phyloP scores from a whole-genome alignment of 2,888 invertebrate species.

The Pterostichus madidus region DNA sequence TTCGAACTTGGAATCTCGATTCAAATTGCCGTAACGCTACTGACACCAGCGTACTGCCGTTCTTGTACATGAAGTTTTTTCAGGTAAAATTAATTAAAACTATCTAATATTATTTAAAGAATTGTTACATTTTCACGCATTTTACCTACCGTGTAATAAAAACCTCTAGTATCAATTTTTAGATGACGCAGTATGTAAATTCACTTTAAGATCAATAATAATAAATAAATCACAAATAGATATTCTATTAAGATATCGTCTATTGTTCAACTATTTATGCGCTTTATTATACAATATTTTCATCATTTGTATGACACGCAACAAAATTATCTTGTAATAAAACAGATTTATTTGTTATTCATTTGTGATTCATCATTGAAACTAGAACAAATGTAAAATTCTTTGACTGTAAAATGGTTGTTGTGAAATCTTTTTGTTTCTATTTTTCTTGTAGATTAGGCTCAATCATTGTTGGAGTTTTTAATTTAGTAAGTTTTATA shows the following conservation, averaged over 20 bases:
- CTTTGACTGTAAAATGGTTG: conserved; percentile 55
- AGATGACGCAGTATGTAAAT: conserved; percentile 6
- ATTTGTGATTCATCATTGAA: conserved; percentile 3
- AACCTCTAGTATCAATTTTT: neutral
- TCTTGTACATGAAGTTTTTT: too few relatives aligned
- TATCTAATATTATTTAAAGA: too few relatives aligned
- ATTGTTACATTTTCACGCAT: too few relatives aligned
- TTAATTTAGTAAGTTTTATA: conserved; percentile 65
- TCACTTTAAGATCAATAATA: conserved; percentile 35
- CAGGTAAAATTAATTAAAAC: too few relatives aligned
- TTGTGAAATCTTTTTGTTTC: conserved; percentile 67
- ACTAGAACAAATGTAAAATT: neutral
- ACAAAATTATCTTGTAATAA: conserved; percentile 8
- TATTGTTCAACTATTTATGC: conserved; percentile 55
- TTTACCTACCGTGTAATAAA: neutral
- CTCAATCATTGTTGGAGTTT: conserved; percentile 63
- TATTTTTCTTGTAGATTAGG: conserved; percentile 67
- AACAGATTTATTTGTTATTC: conserved; percentile 8
- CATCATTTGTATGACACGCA: conserved; percentile 42
- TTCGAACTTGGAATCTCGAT: too few relatives aligned
- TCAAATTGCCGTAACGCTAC: too few relatives aligned
- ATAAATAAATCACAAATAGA: conserved; percentile 61
- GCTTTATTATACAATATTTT: conserved; percentile 31
- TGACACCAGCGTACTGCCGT: too few relatives aligned
- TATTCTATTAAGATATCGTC: conserved; percentile 50